phyloP scores from a whole-genome alignment of 2,888 invertebrate species.

The Asteroscopus sphinx region DNA sequence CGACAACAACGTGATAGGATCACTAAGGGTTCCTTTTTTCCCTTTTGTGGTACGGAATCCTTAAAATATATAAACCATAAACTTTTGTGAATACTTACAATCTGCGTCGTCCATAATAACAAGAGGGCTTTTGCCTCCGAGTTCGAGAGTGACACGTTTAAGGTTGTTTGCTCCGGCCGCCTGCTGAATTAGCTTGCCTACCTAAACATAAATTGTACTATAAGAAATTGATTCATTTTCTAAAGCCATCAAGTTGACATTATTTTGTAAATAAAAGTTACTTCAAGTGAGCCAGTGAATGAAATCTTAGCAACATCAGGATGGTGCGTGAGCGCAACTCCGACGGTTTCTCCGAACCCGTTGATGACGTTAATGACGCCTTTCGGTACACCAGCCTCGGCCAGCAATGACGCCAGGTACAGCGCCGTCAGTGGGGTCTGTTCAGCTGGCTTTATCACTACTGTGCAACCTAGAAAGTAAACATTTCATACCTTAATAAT shows the following conservation, averaged over 20 bases:
- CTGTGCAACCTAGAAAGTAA: constrained; percentile 91
- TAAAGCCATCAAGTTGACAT: too few relatives aligned
- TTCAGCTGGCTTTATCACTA: constrained; percentile 97
- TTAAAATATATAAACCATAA: too few relatives aligned
- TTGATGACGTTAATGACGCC: constrained; percentile 98
- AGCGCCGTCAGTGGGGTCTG: constrained; percentile 97
- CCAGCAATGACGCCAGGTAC: constrained; percentile 93
- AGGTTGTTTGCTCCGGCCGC: constrained; percentile 94
- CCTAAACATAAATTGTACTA: constrained; percentile 62
- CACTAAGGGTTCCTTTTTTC: too few relatives aligned
- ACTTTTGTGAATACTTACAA: constrained; percentile 81
- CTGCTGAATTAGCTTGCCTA: constrained; percentile 90
- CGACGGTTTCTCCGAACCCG: constrained; percentile 94
- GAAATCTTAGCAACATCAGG: constrained; percentile 95
- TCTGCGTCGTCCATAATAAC: constrained; percentile 95
- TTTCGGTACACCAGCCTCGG: constrained; percentile 96
- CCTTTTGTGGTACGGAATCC: too few relatives aligned
- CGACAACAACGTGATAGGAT: too few relatives aligned
- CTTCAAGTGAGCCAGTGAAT: constrained; percentile 89
- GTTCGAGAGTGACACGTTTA: constrained; percentile 94
- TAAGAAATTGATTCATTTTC: too few relatives aligned
- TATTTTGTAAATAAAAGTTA: constrained; percentile 83
- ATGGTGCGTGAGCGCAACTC: constrained; percentile 93
- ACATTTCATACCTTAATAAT: background rate
- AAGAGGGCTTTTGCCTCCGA: constrained; percentile 97